Evolutionary conservation across 2,797 vertebrate species (phyloP).

Genomic region (Halcyon smyrnensis): DNA sequence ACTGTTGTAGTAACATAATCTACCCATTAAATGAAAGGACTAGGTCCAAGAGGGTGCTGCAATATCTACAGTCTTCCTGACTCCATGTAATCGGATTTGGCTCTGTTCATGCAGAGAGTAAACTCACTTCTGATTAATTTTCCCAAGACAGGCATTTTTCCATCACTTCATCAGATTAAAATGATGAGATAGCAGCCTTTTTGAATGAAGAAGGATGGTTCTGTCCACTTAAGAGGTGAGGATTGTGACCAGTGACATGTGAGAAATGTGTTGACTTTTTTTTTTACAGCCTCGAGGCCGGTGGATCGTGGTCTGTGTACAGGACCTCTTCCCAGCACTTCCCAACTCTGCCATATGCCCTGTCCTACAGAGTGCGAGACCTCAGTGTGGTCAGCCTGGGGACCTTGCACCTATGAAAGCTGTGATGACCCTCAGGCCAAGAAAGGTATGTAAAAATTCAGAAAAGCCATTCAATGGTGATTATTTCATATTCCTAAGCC

Average conservation of each 20-base stretch:
- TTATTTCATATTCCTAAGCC: neutral
- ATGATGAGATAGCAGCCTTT: neutral
- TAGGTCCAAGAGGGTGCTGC: neutral
- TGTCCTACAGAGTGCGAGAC: constrained; percentile 94
- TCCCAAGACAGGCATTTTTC: neutral
- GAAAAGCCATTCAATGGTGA: neutral
- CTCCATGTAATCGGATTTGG: neutral
- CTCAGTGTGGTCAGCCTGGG: constrained; percentile 94
- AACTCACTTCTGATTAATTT: neutral
- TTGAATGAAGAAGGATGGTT: neutral
- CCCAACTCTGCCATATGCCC: constrained; percentile 91
- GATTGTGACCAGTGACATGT: neutral
- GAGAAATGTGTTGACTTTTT: constrained; percentile 7
- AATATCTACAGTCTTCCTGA: neutral
- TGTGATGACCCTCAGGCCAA: constrained; percentile 91
- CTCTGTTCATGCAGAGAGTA: neutral
- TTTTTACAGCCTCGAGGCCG: constrained; percentile 86
- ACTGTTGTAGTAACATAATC: neutral
- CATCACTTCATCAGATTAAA: neutral
- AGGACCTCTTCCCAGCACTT: constrained; percentile 85
- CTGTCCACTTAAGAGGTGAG: constrained; percentile 32
- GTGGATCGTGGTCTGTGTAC: constrained; percentile 87
- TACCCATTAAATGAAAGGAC: neutral
- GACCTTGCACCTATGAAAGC: constrained; percentile 94
- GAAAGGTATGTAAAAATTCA: constrained; percentile 85